Conservation (phyloP, 2,113 vertebrate genomes). For the Atractosteus spatula region DNA sequence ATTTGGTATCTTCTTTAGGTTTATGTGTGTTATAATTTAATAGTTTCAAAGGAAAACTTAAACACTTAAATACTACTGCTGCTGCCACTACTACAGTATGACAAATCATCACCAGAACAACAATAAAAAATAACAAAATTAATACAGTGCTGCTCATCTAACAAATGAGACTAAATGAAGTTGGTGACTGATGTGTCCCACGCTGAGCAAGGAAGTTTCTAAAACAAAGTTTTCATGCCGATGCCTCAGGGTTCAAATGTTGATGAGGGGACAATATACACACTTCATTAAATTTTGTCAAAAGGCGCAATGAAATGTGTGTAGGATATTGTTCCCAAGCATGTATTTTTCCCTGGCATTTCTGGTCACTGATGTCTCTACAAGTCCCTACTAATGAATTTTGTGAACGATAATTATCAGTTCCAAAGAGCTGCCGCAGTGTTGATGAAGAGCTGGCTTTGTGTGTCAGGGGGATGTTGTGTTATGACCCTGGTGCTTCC, state of each 20-base stretch:
- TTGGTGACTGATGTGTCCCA: conserved; percentile 72
- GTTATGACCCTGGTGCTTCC: conserved; percentile 58
- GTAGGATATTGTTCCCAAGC: conserved; percentile 70
- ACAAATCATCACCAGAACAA: conserved; percentile 45
- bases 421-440: conserved; percentile 54
- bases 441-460: conserved; percentile 80
- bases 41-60: no score
- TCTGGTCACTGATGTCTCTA: conserved; percentile 69
- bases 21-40: no score
- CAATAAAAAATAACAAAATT: conserved; percentile 55
- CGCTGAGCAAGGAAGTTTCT: conserved; percentile 63
- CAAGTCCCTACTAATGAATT: conserved; percentile 82
- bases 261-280: conserved; percentile 68
- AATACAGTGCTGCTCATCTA: conserved; percentile 51
- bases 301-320: conserved; percentile 74
- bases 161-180: conserved; percentile 60
- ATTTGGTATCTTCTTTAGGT: no score
- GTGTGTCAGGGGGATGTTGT: conserved; percentile 60
- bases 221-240: conserved; percentile 68
- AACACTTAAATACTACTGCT: no score
- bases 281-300: conserved; percentile 85
- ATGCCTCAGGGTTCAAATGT: conserved; percentile 66
- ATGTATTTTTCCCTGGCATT: conserved; percentile 71
- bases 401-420: conserved; percentile 82
- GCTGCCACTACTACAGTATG: no score